Conservation (phyloP, 2,888 invertebrate species). For the Apotomis betuletana region DNA sequence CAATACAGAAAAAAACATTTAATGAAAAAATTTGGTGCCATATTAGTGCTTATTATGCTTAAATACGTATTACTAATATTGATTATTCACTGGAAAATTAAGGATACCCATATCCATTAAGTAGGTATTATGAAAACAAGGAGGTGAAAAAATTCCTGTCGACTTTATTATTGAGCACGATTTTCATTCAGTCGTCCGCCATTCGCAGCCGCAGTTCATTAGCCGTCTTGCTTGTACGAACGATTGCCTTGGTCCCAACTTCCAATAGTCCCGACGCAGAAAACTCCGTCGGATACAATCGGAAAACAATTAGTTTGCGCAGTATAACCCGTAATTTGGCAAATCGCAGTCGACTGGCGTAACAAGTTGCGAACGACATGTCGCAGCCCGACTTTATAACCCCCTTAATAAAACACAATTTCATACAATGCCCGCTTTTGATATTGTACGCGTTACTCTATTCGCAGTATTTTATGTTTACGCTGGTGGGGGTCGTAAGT, state of each 20-base stretch:
- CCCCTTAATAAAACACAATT: constrained; percentile 81
- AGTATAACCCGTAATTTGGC: constrained; percentile 68
- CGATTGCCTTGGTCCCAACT: constrained; percentile 39
- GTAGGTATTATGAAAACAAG: too few species aligned
- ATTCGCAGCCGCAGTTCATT: constrained; percentile 33
- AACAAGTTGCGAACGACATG: constrained; percentile 78
- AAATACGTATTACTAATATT: too few species aligned
- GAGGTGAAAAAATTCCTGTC: constrained; percentile 2
- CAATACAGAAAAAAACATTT: too few species aligned
- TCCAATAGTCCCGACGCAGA: constrained; percentile 35
- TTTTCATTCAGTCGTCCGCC: constrained; percentile 30
- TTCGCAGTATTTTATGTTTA: constrained; percentile 77
- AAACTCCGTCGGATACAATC: constrained; percentile 55
- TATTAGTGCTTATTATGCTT: too few species aligned
- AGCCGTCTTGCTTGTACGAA: constrained; percentile 29
- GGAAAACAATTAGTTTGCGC: constrained; percentile 75
- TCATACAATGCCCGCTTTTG: constrained; percentile 70
- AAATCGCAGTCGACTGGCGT: constrained; percentile 65
- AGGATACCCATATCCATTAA: too few species aligned
- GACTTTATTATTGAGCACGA: constrained; percentile 24
- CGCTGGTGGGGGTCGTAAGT: constrained; percentile 70
- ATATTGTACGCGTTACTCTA: constrained; percentile 64
- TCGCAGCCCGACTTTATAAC: constrained; percentile 77
- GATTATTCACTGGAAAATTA: too few species aligned
- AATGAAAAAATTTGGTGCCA: too few species aligned